These are phyloP conservation scores for Drosophila austrosaltans DNA, from an alignment of 2,888 invertebrate genomes.

Conservation along the genomic window DNA sequence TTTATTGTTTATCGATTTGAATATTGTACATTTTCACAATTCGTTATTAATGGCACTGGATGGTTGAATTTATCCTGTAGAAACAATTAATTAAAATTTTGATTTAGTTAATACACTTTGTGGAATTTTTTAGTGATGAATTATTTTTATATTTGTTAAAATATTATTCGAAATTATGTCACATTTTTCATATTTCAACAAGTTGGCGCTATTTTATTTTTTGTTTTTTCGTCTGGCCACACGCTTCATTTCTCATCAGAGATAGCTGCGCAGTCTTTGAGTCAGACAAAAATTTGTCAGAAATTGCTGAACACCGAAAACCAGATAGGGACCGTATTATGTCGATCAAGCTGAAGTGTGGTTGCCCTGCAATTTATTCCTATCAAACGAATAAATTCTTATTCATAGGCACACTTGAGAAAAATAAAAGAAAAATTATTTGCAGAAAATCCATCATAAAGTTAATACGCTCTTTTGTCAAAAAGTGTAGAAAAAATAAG, in stretches of 20 bases:
- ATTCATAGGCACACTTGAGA: too few relatives aligned
- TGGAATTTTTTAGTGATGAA: not conserved
- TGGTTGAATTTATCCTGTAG: not conserved
- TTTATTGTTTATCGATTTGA: not conserved
- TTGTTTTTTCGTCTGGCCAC: slow-evolving; percentile 9
- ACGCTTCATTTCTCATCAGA: slow-evolving; percentile 4
- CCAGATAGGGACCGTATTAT: not conserved
- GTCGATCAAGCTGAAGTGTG: not conserved
- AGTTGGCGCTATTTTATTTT: not conserved
- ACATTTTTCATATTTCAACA: not conserved
- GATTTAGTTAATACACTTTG: not conserved
- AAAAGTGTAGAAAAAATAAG: not conserved
- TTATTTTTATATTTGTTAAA: slow-evolving; percentile 3
- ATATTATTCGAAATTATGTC: too few relatives aligned
- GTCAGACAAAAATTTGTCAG: slow-evolving; percentile 9
- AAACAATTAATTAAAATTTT: not conserved
- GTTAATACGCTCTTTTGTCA: not conserved
- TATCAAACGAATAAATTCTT: not conserved
- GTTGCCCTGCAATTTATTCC: not conserved
- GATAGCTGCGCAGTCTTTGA: not conserved
- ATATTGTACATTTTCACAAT: not conserved
- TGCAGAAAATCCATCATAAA: not conserved
- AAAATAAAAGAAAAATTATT: not conserved
- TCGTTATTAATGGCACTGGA: not conserved
- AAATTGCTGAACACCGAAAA: not conserved